These are phyloP conservation scores for Cryptotermes secundus DNA, from an alignment of 1,140 invertebrate genomes.

Conservation along the genomic window DNA sequence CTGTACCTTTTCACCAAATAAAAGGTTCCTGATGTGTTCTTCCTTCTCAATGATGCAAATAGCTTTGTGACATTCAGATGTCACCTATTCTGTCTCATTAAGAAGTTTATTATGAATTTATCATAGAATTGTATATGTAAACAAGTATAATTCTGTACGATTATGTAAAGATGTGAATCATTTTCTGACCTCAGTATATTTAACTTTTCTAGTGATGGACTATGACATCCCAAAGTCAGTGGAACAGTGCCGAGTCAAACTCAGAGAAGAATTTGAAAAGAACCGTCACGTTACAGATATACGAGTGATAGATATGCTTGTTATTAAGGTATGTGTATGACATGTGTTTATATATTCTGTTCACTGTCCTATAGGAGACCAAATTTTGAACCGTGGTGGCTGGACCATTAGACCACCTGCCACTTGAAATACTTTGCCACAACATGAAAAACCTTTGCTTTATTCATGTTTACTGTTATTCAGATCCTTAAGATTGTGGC, in stretches of 20 bases:
- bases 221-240: constrained; percentile 76
- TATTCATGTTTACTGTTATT: too few relatives aligned
- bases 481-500: too few relatives aligned
- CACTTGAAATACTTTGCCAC: too few relatives aligned
- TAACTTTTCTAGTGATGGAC: constrained; percentile 63
- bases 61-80: background rate
- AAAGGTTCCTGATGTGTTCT: too few relatives aligned
- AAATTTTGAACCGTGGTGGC: too few relatives aligned
- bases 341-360: background rate
- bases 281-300: constrained; percentile 77
- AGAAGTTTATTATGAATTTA: background rate
- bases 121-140: background rate
- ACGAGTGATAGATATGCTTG: constrained; percentile 83
- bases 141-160: background rate
- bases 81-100: background rate
- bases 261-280: constrained; percentile 78
- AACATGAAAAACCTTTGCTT: too few relatives aligned
- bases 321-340: constrained; percentile 74
- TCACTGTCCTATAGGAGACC: too few relatives aligned
- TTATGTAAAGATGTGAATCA: background rate
- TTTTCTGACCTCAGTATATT: background rate
- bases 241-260: constrained; percentile 65
- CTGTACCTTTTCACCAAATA: too few relatives aligned
- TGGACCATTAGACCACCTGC: too few relatives aligned
- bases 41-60: background rate